Percentiles rank a stretch among this genome's conserved stretches.
These are phyloP conservation scores for Nanorana parkeri DNA, from an alignment of 2,113 vertebrate genomes.

Conservation along the genomic window DNA sequence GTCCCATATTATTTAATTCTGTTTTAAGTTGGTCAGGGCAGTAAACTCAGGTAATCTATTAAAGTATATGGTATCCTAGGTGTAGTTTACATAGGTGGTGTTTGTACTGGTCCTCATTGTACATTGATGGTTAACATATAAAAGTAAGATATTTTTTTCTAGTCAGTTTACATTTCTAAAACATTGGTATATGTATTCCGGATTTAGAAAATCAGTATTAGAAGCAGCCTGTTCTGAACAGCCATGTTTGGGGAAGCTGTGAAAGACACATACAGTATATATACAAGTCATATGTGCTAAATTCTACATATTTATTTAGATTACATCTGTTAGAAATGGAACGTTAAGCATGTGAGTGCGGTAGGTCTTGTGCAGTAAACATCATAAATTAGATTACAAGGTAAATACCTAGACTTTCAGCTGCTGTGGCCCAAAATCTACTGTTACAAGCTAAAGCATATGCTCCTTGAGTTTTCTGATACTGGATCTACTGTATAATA, in stretches of 20 bases:
- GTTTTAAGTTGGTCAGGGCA: too few species aligned
- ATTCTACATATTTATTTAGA: constrained; percentile 20
- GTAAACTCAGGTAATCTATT: too few species aligned
- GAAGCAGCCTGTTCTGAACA: too few species aligned
- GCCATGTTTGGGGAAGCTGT: not conserved
- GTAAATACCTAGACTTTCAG: constrained; percentile 51
- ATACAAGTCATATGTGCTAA: constrained; percentile 32
- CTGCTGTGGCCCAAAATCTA: constrained; percentile 44
- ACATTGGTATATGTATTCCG: too few species aligned
- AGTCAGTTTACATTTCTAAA: too few species aligned
- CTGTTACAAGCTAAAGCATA: constrained; percentile 42
- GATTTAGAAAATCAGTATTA: not conserved
- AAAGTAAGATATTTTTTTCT: too few species aligned
- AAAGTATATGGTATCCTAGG: too few species aligned
- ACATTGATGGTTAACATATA: too few species aligned
- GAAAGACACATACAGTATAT: constrained; percentile 18
- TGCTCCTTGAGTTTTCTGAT: not conserved
- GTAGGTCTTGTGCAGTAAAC: not conserved
- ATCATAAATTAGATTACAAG: constrained; percentile 45
- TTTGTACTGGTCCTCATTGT: too few species aligned
- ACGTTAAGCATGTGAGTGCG: constrained; percentile 1
- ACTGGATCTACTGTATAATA: not conserved
- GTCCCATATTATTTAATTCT: too few species aligned
- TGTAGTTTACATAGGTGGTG: too few species aligned
- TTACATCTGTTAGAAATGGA: constrained; percentile 34